phyloP scores from a whole-genome alignment of 1,140 invertebrate species.

The Linepithema humile region DNA sequence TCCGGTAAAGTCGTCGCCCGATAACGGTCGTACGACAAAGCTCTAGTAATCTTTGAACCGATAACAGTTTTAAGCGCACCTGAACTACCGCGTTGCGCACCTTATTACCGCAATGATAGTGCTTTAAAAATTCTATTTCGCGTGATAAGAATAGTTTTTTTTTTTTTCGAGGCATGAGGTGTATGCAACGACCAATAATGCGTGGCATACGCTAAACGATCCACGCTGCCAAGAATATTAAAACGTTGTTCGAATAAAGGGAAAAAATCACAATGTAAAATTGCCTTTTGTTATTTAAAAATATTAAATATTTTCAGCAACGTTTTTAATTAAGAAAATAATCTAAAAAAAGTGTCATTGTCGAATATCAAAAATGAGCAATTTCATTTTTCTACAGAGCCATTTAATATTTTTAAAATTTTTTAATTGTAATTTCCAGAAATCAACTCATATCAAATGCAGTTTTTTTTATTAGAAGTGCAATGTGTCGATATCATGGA shows the following conservation, averaged over 20 bases:
- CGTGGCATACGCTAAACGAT: not conserved
- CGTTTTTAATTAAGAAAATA: not conserved
- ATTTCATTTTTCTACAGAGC: not conserved
- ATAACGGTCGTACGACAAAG: not conserved
- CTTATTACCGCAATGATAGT: not conserved
- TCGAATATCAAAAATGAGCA: not conserved
- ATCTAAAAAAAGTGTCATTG: not conserved
- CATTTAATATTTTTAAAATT: not conserved
- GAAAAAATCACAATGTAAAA: not conserved
- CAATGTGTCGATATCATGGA: no score
- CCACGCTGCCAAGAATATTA: no score
- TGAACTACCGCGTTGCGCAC: not conserved
- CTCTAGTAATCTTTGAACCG: slow-evolving; percentile 26
- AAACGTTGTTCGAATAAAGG: no score
- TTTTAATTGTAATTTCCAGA: not conserved
- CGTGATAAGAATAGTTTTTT: not conserved
- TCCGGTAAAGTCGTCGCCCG: not conserved
- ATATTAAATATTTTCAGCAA: not conserved
- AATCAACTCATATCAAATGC: not conserved
- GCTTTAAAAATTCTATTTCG: not conserved
- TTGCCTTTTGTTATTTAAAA: not conserved
- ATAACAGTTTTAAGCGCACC: slow-evolving; percentile 43
- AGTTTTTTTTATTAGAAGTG: not conserved
- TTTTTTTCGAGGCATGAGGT: not conserved
- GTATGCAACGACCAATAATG: not conserved